phyloP scores from a whole-genome alignment of 2,113 vertebrate genomes.

The Picathartes gymnocephalus region DNA sequence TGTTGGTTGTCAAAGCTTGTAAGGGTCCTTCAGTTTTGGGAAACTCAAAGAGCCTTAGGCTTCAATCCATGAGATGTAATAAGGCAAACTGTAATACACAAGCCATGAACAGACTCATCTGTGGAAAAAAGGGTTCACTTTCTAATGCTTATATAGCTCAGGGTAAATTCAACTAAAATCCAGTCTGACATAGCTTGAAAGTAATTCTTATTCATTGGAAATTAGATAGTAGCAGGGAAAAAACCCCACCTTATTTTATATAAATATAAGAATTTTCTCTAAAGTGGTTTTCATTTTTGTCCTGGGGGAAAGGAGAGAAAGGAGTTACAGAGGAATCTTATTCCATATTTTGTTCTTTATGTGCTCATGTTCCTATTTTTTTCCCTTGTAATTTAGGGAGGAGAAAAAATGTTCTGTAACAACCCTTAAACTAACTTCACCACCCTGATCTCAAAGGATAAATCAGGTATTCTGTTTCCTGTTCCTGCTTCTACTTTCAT shows the following conservation, averaged over 20 bases:
- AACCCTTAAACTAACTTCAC: neutral
- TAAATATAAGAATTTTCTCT: slow-evolving; percentile 55
- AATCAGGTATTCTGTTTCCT: neutral
- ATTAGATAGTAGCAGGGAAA: slow-evolving; percentile 63
- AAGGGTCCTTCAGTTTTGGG: slow-evolving; percentile 50
- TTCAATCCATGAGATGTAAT: slow-evolving; percentile 42
- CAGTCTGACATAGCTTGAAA: slow-evolving; percentile 63
- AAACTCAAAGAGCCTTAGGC: slow-evolving; percentile 40
- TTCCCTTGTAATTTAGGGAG: neutral
- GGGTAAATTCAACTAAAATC: slow-evolving; percentile 62
- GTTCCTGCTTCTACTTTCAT: neutral
- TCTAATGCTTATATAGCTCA: slow-evolving; percentile 46
- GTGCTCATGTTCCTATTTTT: neutral
- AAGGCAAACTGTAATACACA: slow-evolving; percentile 49
- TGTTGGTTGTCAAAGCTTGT: slow-evolving; percentile 40
- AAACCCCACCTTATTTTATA: slow-evolving; percentile 59
- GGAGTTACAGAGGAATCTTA: neutral
- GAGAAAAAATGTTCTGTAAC: neutral
- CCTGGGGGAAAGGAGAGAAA: slow-evolving; percentile 43
- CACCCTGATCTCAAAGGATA: neutral
- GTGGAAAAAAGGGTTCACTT: slow-evolving; percentile 45
- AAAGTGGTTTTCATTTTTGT: slow-evolving; percentile 45
- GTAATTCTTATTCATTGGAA: slow-evolving; percentile 80
- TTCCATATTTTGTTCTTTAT: neutral
- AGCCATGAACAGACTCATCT: slow-evolving; percentile 27